A percentile compares a stretch with the other conserved stretches of the same genome.
These are phyloP conservation scores for Trachemys scripta DNA, from an alignment of 2,113 vertebrate species.

Conservation along the genomic window DNA sequence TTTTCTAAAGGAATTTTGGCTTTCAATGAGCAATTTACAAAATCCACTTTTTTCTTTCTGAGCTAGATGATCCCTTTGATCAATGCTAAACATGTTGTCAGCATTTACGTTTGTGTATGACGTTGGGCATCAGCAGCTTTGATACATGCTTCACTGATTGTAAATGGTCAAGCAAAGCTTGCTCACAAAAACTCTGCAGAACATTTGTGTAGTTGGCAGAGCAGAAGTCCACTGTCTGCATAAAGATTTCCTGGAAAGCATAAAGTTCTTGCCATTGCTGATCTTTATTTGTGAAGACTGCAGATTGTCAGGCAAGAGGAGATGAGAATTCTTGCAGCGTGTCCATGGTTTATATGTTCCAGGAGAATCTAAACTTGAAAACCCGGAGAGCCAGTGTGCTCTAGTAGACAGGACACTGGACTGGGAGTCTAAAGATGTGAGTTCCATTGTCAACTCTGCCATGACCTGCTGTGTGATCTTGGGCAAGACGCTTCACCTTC, in stretches of 20 bases:
- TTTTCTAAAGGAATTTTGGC: not conserved
- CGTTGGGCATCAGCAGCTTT: not conserved
- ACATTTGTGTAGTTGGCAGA: accelerated
- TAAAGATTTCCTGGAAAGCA: not conserved
- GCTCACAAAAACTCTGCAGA: not conserved
- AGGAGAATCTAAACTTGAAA: not conserved
- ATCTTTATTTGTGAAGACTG: not conserved
- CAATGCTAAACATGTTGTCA: not conserved
- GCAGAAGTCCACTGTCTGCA: not conserved
- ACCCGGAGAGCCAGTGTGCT: not conserved
- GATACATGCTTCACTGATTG: not conserved
- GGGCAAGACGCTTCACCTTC: not conserved
- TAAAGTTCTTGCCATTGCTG: not conserved
- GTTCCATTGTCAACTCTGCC: not conserved
- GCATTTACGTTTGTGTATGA: not conserved
- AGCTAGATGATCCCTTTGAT: not conserved
- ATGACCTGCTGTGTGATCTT: accelerated
- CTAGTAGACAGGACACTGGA: not conserved
- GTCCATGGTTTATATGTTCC: not conserved
- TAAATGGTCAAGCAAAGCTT: not conserved
- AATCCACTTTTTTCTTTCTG: not conserved
- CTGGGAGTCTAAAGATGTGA: not conserved
- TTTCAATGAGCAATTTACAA: not conserved
- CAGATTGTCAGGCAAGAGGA: not conserved
- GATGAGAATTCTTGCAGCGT: not conserved